Evolutionary conservation across 1,140 invertebrate genomes (phyloP).

Genomic region (Grapholita molesta): DNA sequence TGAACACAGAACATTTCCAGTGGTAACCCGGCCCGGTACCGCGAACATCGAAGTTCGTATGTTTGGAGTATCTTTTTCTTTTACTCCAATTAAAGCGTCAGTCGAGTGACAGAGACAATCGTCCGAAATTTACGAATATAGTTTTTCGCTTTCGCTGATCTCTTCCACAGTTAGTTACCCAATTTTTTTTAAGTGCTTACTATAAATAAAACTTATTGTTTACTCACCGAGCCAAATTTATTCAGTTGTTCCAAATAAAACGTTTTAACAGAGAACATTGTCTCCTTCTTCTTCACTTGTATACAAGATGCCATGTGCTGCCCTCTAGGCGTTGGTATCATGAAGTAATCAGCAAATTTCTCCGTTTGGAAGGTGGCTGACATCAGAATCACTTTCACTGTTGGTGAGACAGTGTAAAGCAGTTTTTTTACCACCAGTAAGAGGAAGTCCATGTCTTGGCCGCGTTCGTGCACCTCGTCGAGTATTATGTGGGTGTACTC

Average conservation of each 20-base stretch:
- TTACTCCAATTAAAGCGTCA: no score
- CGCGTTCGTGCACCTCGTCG: slow-evolving; percentile 97
- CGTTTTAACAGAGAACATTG: slow-evolving; percentile 73
- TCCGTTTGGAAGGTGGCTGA: slow-evolving; percentile 90
- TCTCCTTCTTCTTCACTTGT: slow-evolving; percentile 81
- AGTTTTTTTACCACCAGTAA: slow-evolving; percentile 91
- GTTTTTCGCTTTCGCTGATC: no score
- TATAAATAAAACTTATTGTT: slow-evolving; percentile 22
- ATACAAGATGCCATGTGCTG: slow-evolving; percentile 75
- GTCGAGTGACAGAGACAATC: no score
- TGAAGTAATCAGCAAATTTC: slow-evolving; percentile 87
- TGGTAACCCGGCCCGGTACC: no score
- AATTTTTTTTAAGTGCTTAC: no score
- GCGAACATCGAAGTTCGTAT: no score
- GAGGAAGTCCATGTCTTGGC: slow-evolving; percentile 95
- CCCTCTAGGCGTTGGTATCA: slow-evolving; percentile 64
- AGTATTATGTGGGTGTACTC: slow-evolving; percentile 95
- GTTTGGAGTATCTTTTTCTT: no score
- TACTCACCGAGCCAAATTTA: slow-evolving; percentile 65
- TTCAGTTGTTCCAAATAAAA: slow-evolving; percentile 86
- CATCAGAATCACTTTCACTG: slow-evolving; percentile 91
- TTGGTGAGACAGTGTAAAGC: slow-evolving; percentile 83
- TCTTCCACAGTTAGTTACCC: no score
- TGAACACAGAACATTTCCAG: no score
- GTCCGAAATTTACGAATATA: no score